phyloP scores from a whole-genome alignment of 2,113 vertebrate species.

The Perca flavescens region DNA sequence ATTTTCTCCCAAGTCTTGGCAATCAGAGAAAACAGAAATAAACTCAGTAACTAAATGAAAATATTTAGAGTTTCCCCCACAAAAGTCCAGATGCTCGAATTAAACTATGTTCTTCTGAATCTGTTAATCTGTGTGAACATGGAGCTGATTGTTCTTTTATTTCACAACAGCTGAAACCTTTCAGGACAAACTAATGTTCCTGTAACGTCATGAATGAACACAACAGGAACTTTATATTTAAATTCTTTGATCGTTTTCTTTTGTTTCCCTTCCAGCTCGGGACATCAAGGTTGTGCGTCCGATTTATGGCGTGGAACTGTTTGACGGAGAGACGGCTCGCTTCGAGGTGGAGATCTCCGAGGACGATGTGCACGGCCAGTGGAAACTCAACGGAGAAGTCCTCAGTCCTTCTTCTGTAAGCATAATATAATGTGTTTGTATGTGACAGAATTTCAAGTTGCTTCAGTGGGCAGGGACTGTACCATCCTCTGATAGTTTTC shows the following conservation, averaged over 20 bases:
- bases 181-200: too few relatives aligned
- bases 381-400: constrained; percentile 94
- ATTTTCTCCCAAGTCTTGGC: too few relatives aligned
- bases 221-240: background rate
- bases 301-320: constrained; percentile 95
- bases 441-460: too few relatives aligned
- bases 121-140: background rate
- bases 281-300: constrained; percentile 94
- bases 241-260: background rate
- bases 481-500: too few relatives aligned
- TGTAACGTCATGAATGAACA: background rate
- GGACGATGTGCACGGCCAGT: constrained; percentile 92
- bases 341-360: constrained; percentile 98
- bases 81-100: too few relatives aligned
- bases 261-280: constrained; percentile 84
- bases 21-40: too few relatives aligned
- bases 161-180: background rate
- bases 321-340: constrained; percentile 95
- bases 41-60: too few relatives aligned
- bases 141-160: background rate
- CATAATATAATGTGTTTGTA: too few relatives aligned
- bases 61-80: too few relatives aligned
- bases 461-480: too few relatives aligned
- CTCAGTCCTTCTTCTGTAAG: constrained; percentile 89
- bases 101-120: too few relatives aligned